Conservation (phyloP, 2,113 vertebrate genomes). For the Balaenoptera acutorostrata region DNA sequence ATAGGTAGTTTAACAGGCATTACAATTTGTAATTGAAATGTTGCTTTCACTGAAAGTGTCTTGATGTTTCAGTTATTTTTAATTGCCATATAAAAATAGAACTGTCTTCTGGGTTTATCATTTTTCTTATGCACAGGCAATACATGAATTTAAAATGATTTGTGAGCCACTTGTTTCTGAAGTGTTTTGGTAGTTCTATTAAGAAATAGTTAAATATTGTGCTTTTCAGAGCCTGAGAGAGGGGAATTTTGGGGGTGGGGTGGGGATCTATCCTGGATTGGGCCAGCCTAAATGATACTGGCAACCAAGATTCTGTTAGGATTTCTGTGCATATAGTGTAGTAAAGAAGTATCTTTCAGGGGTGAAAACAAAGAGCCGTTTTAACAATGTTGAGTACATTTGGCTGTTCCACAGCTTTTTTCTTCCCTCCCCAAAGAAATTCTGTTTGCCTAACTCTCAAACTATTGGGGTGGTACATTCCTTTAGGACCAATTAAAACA, state of each 20-base stretch:
- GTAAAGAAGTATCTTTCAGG: slow-evolving; percentile 61
- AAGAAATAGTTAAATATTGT: slow-evolving; percentile 70
- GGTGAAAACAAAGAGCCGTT: slow-evolving; percentile 71
- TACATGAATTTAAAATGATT: slow-evolving; percentile 81
- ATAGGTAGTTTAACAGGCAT: slow-evolving; percentile 70
- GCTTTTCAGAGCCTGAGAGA: slow-evolving; percentile 69
- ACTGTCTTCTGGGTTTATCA: slow-evolving; percentile 80
- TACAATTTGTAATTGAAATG: slow-evolving; percentile 78
- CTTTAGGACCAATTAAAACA: slow-evolving; percentile 75
- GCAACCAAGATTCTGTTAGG: slow-evolving; percentile 66
- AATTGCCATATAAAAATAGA: slow-evolving; percentile 79
- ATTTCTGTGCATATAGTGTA: slow-evolving; percentile 70
- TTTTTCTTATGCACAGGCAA: slow-evolving; percentile 84
- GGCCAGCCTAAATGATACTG: slow-evolving; percentile 67
- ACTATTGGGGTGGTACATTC: slow-evolving; percentile 71
- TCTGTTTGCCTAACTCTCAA: slow-evolving; percentile 65
- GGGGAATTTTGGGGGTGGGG: slow-evolving; percentile 24
- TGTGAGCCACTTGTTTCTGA: slow-evolving; percentile 76
- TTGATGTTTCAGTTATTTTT: slow-evolving; percentile 80
- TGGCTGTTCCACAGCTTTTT: slow-evolving; percentile 63
- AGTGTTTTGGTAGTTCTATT: slow-evolving; percentile 66
- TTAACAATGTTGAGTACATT: slow-evolving; percentile 62
- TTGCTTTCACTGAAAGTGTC: slow-evolving; percentile 77
- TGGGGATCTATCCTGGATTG: slow-evolving; percentile 46
- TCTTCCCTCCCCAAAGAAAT: slow-evolving; percentile 57